Base-by-base conservation (phyloP, 2,113 vertebrate genomes). In the Deroptyus accipitrinus region DNA sequence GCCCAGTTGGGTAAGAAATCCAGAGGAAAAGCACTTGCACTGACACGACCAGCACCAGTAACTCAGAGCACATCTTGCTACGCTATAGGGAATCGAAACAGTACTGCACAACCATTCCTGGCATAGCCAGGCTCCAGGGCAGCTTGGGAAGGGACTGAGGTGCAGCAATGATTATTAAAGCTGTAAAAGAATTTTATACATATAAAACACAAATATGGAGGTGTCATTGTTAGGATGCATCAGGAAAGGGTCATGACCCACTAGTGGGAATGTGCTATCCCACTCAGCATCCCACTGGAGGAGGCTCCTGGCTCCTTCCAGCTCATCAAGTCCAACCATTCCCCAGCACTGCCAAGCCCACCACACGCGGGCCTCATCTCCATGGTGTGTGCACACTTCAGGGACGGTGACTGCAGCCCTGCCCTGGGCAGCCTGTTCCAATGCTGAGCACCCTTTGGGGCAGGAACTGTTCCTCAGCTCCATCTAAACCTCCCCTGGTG, bases 11-110 rank as follows among this genome's bases (percentile, higher is more conserved):
- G 10, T 17, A 20, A 16, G 35, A 54, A 41, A 70, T 19, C 27
- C 67, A 25, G 13, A 1, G 3, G 41, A 30, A 48, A 11, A 70
- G 57, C n/a, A 6, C 33, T 10, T 15, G 22, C 37, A 44, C 33
- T 3, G 2, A 28, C 16, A 8, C 0, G 4, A 46, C 22, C 41
- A 15, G 37, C 19, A 37, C 39, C 49, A 63, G 2, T 2, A 48
- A 27, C 39, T 17, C 82, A 35, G 46, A 39, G 27, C 17, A 13
- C 63, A 18, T 19, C 69, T n/a, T 2, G 1, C 88, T 31, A 13
- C 1, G 0, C 14, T 27, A 5, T 3, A 17, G 2, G 17, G 31
- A 37, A 30, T 46, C 61, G 17, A 41, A 46, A 30, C 54, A 46
- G 61, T 1, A 64, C 48, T 1, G 23, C 59, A 62, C 41, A 82